Evolutionary conservation across 2,888 invertebrate genomes (phyloP), one percentile per base, ranked within the genome.

Genomic region (Hypercompe scribonia): DNA sequence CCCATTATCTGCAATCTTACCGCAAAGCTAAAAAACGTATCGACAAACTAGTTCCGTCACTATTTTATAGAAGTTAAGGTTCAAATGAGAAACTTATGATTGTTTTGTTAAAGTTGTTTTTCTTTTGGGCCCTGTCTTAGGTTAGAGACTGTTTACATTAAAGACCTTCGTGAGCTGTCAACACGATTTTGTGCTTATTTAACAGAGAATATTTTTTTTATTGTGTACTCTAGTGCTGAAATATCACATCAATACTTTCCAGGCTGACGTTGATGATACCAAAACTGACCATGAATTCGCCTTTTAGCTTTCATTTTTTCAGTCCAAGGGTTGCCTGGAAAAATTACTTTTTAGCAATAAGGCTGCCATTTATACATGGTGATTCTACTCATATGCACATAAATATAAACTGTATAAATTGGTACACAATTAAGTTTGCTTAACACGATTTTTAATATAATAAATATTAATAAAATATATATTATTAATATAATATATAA

Each of bases 121-220:
- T 75, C 75, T 42, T 76, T 76, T 77, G 82, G 79, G 77, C 82
- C 83, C 82, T 81, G 82, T 83, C 80, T 86, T 84, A 84, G 77
- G 81, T 82, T 86, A 86, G 81, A 84, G 76, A 84, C 84, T 82
- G 84, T 83, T 84, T 86, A 83, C 81, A 88, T 88, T 88, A 88
- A 84, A 85, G 81, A 74, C 75, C 34, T 46, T 71, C 68, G 50
- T 71, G 36, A 67, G 31, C 75, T 77, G 71, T 73, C 78, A 82
- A 78, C 78, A 72, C 72, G 73, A 78, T 79, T 80, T 80, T 69
- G 77, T 64, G 78, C 79, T 76, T 79, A 83, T 79, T 42, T 28
- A 2, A 21, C 0, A 39, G 58, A 61, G 3, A 70, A 78, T n/a
- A n/a, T 70, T 28, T n/a, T 64, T 7, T 63, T 76, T 8, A 8